Percentiles rank a stretch among this genome's conserved stretches.
These are phyloP conservation scores for Pachyramphus minor DNA, from an alignment of 2,113 vertebrate species.

Conservation along the genomic window DNA sequence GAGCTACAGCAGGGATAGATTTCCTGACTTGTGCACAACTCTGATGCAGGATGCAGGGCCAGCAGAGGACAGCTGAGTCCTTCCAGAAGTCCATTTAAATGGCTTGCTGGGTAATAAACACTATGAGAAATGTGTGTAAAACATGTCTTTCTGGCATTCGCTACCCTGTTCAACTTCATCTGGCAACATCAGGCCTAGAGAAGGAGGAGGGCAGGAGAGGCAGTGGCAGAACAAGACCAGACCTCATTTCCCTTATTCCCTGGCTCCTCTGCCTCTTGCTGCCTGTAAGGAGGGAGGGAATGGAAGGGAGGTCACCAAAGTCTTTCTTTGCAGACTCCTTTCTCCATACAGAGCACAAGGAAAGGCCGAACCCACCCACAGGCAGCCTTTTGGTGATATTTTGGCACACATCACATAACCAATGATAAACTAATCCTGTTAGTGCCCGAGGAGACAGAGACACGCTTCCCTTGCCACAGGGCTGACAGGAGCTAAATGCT, in stretches of 20 bases:
- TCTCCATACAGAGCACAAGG: background rate
- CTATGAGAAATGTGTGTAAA: background rate
- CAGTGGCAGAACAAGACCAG: background rate
- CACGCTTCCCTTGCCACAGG: background rate
- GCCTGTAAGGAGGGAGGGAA: background rate
- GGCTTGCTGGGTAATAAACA: background rate
- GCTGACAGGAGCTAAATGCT: background rate
- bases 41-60: background rate
- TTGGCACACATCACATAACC: background rate
- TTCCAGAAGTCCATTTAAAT: background rate
- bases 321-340: background rate
- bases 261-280: background rate
- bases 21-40: background rate
- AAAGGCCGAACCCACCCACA: background rate
- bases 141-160: background rate
- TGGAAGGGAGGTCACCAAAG: background rate
- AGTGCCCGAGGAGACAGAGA: background rate
- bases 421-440: rapidly evolving
- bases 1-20: background rate
- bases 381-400: background rate
- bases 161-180: background rate
- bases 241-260: background rate
- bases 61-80: background rate
- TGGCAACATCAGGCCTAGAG: background rate
- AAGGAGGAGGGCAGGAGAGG: background rate